phyloP scores from a whole-genome alignment of 2,888 invertebrate species.

The Alsophila aescularia region DNA sequence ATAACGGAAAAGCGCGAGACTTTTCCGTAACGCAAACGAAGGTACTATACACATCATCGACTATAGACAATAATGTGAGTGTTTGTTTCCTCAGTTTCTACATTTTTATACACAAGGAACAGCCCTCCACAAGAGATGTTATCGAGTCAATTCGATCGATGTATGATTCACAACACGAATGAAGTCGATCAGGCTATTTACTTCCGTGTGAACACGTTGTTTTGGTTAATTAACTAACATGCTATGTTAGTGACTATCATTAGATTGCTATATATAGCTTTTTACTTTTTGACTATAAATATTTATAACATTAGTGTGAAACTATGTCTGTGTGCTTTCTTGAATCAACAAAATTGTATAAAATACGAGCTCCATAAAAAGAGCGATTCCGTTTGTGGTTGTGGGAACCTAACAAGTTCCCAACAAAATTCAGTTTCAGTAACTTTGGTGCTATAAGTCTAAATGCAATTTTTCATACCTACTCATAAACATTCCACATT shows the following conservation, averaged over 20 bases:
- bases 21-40: too few species aligned
- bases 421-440: too few species aligned
- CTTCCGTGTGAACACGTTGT: conserved; percentile 1
- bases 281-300: background rate
- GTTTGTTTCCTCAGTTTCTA: background rate
- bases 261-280: background rate
- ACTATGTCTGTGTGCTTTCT: background rate
- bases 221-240: background rate
- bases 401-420: too few species aligned
- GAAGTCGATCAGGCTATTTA: conserved; percentile 35
- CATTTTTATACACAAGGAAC: conserved; percentile 33
- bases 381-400: too few species aligned
- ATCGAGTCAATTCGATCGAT: conserved; percentile 50
- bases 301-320: background rate
- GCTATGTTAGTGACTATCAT: background rate
- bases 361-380: too few species aligned
- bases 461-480: too few species aligned
- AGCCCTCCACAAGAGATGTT: conserved; percentile 45
- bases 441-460: too few species aligned
- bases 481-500: too few species aligned
- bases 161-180: conserved; percentile 45
- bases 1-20: too few species aligned
- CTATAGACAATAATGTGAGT: too few species aligned
- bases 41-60: too few species aligned
- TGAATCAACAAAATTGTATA: too few species aligned